phyloP scores from a whole-genome alignment of 2,888 invertebrate genomes.

The Caenorhabditis wallacei region DNA sequence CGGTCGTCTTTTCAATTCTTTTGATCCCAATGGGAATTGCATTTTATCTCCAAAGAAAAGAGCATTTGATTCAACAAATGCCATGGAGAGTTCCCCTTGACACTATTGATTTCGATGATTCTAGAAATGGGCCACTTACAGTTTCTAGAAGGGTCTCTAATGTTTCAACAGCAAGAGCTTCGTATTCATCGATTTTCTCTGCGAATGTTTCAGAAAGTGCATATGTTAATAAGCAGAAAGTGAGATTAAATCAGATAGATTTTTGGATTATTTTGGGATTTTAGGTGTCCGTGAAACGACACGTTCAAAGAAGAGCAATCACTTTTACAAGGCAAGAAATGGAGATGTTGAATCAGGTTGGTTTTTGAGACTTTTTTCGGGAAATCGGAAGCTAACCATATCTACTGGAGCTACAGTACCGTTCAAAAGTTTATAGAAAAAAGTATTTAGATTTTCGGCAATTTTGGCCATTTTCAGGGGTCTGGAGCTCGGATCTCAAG shows the following conservation, averaged over 20 bases:
- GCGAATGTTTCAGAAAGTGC: conserved; percentile 57
- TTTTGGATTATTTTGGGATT: neutral
- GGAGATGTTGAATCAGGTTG: conserved; percentile 71
- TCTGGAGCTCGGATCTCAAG: too few relatives aligned
- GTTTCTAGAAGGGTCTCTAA: conserved; percentile 56
- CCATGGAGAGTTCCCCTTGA: conserved; percentile 73
- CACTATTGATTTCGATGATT: conserved; percentile 55
- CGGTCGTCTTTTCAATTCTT: conserved; percentile 57
- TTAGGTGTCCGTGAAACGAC: conserved; percentile 68
- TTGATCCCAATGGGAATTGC: conserved; percentile 67
- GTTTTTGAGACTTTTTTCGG: neutral
- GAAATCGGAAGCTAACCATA: neutral
- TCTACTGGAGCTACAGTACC: too few relatives aligned
- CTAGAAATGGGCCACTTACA: conserved; percentile 11
- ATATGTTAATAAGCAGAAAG: conserved; percentile 41
- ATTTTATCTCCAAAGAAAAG: conserved; percentile 73
- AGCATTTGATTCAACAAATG: conserved; percentile 71
- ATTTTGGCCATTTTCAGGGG: too few relatives aligned
- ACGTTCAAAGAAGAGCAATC: conserved; percentile 66
- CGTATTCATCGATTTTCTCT: conserved; percentile 50
- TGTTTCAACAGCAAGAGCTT: conserved; percentile 57
- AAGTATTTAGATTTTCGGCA: too few relatives aligned
- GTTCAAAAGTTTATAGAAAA: too few relatives aligned
- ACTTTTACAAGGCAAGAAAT: conserved; percentile 70
- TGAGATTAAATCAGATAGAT: too few relatives aligned